Percentiles rank a stretch among this genome's conserved stretches.
Evolutionary conservation across 2,797 vertebrate genomes (phyloP).

Genomic region (Falco peregrinus): DNA sequence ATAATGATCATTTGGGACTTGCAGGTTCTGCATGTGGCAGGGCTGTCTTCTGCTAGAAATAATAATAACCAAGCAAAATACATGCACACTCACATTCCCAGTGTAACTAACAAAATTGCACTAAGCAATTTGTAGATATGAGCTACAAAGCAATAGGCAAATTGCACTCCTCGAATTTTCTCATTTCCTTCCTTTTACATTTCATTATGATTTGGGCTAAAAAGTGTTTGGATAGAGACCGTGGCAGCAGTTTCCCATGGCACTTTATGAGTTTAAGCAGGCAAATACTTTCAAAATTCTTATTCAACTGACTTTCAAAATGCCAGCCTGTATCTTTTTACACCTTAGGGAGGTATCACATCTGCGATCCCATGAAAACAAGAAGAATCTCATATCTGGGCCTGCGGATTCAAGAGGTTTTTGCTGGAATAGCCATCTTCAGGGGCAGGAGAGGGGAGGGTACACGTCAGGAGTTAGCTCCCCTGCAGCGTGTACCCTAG

Average conservation of each 20-base stretch:
- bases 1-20: neutral
- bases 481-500: accelerated
- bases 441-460: neutral
- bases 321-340: neutral
- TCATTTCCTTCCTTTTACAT: conserved; percentile 10
- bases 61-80: neutral
- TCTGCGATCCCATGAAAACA: no score
- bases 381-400: neutral
- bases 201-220: neutral
- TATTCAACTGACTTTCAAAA: neutral
- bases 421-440: accelerated
- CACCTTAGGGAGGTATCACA: neutral
- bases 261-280: neutral
- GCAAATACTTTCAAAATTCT: neutral
- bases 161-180: neutral
- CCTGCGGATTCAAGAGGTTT: neutral
- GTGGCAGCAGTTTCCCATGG: neutral
- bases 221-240: neutral
- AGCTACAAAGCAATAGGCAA: neutral
- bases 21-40: neutral
- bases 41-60: neutral
- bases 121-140: neutral
- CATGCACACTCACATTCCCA: neutral
- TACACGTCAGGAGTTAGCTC: neutral
- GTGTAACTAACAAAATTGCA: neutral